Conservation (phyloP, 2,888 invertebrate genomes). For the Gastracanthus pulcherrimus region DNA sequence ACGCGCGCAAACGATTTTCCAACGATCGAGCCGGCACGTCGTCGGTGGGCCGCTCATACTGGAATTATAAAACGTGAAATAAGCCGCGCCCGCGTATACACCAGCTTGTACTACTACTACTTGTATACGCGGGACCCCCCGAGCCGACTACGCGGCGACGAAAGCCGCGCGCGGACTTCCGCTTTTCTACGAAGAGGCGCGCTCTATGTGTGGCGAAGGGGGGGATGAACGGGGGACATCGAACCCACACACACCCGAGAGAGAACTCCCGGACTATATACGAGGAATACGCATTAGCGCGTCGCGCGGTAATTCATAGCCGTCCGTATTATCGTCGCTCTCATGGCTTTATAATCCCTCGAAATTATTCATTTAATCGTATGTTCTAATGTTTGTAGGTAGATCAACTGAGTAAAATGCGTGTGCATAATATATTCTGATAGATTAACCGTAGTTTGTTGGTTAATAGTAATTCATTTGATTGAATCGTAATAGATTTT, state of each 20-base stretch:
- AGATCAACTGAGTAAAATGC: no score
- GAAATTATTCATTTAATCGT: not conserved
- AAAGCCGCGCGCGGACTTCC: constrained; percentile 33
- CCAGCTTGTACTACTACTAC: not conserved
- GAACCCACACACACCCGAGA: constrained; percentile 12
- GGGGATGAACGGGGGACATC: constrained; percentile 8
- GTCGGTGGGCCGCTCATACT: not conserved
- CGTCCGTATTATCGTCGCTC: not conserved
- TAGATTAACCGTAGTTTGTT: no score
- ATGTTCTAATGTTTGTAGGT: no score
- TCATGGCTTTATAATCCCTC: no score
- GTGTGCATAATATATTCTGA: no score
- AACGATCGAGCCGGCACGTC: not conserved
- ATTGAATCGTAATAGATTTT: no score
- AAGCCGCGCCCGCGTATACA: not conserved
- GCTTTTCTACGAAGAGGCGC: constrained; percentile 48
- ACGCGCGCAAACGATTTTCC: no score
- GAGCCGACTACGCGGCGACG: not conserved
- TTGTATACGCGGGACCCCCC: not conserved
- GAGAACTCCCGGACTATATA: not conserved
- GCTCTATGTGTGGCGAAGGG: not conserved
- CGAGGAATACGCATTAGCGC: not conserved
- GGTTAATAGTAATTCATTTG: no score
- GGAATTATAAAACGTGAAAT: not conserved
- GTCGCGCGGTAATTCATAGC: not conserved